These are phyloP conservation scores for Silurus meridionalis DNA, from an alignment of 2,113 vertebrate species.

Conservation along the genomic window DNA sequence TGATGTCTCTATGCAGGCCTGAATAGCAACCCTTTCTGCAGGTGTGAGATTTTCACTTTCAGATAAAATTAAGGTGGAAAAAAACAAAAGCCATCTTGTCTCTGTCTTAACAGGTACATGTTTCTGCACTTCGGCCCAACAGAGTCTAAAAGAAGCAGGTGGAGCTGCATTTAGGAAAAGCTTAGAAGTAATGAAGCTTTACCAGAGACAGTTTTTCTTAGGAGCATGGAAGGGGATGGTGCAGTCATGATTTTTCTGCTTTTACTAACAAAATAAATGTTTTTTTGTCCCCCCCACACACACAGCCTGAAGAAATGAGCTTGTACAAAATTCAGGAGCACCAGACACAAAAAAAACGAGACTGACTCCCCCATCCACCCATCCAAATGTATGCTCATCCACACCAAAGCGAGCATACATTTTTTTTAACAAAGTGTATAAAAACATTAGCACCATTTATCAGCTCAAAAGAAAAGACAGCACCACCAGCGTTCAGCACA, in stretches of 20 bases:
- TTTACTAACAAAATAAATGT: slow-evolving; percentile 12
- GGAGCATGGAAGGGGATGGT: background rate
- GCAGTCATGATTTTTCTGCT: background rate
- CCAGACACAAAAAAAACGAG: slow-evolving; percentile 33
- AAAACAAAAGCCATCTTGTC: background rate
- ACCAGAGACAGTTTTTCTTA: background rate
- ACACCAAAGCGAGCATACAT: slow-evolving; percentile 37
- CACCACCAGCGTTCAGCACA: slow-evolving; percentile 32
- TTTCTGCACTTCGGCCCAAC: background rate
- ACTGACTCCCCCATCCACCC: slow-evolving; percentile 13
- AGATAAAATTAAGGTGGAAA: background rate
- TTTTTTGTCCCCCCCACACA: background rate
- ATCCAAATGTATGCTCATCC: background rate
- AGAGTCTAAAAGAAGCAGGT: slow-evolving; percentile 4
- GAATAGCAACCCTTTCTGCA: background rate
- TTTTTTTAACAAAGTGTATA: slow-evolving; percentile 34
- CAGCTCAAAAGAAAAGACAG: slow-evolving; percentile 55
- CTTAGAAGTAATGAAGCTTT: background rate
- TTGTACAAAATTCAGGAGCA: slow-evolving; percentile 40
- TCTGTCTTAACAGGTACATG: background rate
- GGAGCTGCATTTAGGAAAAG: slow-evolving; percentile 7
- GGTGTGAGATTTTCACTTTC: background rate
- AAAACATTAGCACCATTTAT: slow-evolving; percentile 69
- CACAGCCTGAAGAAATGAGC: slow-evolving; percentile 27
- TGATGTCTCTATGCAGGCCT: slow-evolving; percentile 54